Evolutionary conservation across 1,140 invertebrate genomes (phyloP), one percentile per base, ranked within the genome.

Genomic region (Hirudo medicinalis): DNA sequence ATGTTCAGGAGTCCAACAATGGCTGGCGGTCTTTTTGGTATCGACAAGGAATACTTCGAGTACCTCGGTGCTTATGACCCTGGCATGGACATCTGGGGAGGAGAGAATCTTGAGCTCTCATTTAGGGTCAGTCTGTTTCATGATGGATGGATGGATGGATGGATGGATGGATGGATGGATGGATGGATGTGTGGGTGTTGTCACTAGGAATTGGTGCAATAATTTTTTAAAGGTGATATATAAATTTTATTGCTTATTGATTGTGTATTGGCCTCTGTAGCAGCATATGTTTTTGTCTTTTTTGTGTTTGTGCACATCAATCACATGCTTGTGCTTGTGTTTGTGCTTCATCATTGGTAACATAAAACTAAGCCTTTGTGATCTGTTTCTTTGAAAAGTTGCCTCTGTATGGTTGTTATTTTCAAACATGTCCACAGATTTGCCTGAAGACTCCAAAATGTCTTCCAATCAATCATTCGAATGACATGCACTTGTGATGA

Each of bases 51-150:
- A 55, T 85, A 83, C 74, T 85, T 85, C 81, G 90, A 95, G 80
- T 86, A 87, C 72, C 85, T 99, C 0, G 96, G 96, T 54, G 94
- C 92, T 22, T 99, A 99, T 79, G 96, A 99, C 83, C 91, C 90
- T 54, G 96, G 94, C 25, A 85, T 98, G 76, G 92, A 87, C 72
- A 86, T 87, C 57, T 87, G 86, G 87, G 94, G 95, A 43, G 94
- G 93, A 5, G 94, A 98, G 83, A 97, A 98, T 83, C 85, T 97
- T 36, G 94, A 98, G 83, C 91, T 98, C 85, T 94, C 91, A 22
- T 97, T 98, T 79, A 85, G 94, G 79, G 91, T 95, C 76, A 80
- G 80, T 76, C 53, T 6, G 49, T 53, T 49, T 49, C 25, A 9
- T 32, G 67, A 25, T n/a, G 57, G 57, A 5, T 63, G 57, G 13